These are phyloP conservation scores for Hirtodrosophila trivittata DNA, from an alignment of 2,888 invertebrate species.

Conservation along the genomic window DNA sequence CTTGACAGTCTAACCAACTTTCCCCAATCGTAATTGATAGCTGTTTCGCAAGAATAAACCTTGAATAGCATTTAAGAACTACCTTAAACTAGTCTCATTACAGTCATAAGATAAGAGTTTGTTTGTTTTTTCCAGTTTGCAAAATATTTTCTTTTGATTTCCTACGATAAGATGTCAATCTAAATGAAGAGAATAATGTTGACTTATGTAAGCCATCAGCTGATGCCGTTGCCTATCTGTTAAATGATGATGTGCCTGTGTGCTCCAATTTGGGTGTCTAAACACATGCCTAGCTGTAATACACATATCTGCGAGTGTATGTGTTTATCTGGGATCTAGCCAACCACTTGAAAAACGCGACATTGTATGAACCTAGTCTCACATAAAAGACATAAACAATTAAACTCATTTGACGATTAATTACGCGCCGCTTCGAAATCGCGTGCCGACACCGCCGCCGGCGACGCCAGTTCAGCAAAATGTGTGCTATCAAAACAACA, in stretches of 20 bases:
- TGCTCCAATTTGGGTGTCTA: slow-evolving; percentile 29
- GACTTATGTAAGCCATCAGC: slow-evolving; percentile 11
- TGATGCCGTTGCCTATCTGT: slow-evolving; percentile 5
- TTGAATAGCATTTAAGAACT: too few species aligned
- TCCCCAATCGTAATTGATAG: too few species aligned
- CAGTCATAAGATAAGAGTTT: too few species aligned
- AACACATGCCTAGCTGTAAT: background rate
- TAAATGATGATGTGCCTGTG: background rate
- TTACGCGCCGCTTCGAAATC: slow-evolving; percentile 78
- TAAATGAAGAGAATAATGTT: background rate
- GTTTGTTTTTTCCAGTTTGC: background rate
- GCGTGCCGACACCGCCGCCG: slow-evolving; percentile 64
- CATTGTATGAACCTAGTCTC: slow-evolving; percentile 62
- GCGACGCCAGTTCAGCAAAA: slow-evolving; percentile 57
- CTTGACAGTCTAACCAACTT: too few species aligned
- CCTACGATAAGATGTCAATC: background rate
- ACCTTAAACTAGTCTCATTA: too few species aligned
- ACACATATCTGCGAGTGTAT: slow-evolving; percentile 10
- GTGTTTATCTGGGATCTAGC: slow-evolving; percentile 43
- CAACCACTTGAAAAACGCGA: slow-evolving; percentile 58
- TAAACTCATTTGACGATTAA: slow-evolving; percentile 82
- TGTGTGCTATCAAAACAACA: slow-evolving; percentile 74
- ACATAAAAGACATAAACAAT: slow-evolving; percentile 77
- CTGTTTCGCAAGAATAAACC: too few species aligned
- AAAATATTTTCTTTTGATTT: too few species aligned